Percentiles rank a stretch among this genome's conserved stretches.
Conservation (phyloP, 1,140 invertebrate genomes). For the Steinernema feltiae region DNA sequence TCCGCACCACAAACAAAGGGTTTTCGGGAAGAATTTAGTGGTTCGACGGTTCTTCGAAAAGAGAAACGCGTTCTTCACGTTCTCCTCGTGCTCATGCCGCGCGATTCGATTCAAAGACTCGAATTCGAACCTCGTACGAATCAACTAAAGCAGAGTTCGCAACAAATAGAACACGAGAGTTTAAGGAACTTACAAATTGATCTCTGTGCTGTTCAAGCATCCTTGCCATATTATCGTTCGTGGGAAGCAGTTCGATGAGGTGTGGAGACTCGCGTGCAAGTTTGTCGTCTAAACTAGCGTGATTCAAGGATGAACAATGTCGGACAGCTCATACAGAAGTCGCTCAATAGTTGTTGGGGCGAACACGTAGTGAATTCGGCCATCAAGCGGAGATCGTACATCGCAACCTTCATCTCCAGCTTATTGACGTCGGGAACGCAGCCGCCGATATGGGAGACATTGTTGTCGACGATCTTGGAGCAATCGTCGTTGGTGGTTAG, state of each 20-base stretch:
- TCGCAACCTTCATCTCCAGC: not conserved
- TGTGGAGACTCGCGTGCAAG: not conserved
- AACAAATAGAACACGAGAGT: too few relatives aligned
- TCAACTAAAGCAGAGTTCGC: too few relatives aligned
- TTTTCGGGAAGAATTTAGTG: not conserved
- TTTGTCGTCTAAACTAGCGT: not conserved
- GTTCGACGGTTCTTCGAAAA: not conserved
- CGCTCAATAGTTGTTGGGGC: not conserved
- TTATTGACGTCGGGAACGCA: not conserved
- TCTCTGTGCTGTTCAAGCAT: not conserved
- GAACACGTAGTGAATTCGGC: not conserved
- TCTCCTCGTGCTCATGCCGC: not conserved
- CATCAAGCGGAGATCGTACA: not conserved
- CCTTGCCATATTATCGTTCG: not conserved
- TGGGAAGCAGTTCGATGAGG: not conserved
- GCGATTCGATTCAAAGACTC: not conserved
- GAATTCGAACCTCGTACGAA: not conserved
- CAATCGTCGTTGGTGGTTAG: not conserved
- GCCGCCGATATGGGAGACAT: not conserved
- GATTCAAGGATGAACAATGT: not conserved
- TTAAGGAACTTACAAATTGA: not conserved
- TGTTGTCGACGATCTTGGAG: not conserved
- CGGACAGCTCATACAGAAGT: not conserved
- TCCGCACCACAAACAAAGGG: not conserved
- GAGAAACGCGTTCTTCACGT: not conserved